Base-by-base conservation (phyloP, 2,113 vertebrate species). In the Dendrocopos noguchii region DNA sequence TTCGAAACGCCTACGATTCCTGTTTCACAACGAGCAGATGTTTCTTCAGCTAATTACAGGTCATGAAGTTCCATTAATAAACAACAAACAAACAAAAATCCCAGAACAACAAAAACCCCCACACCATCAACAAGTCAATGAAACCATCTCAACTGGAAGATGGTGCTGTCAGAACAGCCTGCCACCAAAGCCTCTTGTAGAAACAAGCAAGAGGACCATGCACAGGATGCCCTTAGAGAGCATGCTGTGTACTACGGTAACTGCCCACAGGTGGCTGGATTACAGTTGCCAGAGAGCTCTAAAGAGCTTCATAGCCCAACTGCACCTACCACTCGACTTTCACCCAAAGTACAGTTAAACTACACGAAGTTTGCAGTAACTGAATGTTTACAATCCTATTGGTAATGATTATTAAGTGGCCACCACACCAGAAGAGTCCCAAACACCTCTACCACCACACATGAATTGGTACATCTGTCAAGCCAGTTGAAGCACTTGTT, bases 401-500 rank as follows among this genome's bases (percentile, higher is more conserved):
- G 31, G 42, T 18, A 80, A 93, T 39, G 74, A 68, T 75, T 57
- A 87, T 42, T 60, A 44, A 66, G 34, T 4, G 13, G 29, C 50
- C 71, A 59, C 16, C 71, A 36, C 2, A 9, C 27, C 64, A 75
- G 21, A 33, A 42, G 39, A 85, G 36, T 13, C 17, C 0, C 2
- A 80, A 60, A 52, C 53, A 34, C 56, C 47, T 64, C 72, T 68
- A 70, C 50, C 27, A 55, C 24, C 14, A 12, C 3, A 28, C 3
- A 3, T 1, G 4, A 72, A 19, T 15, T 2, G 24, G 28, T 8
- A 11, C 0, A 0, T 33, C 33, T 80, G 36, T 36, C 34, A 56
- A 80, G 36, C 59, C 10, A 22, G 14, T 0, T n/a, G 9, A 80
- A 52, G 6, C 1, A 25, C 10, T 66, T 29, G 24, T 5, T 64